phyloP scores from a whole-genome alignment of 1,140 invertebrate genomes.

The Lineus longissimus region DNA sequence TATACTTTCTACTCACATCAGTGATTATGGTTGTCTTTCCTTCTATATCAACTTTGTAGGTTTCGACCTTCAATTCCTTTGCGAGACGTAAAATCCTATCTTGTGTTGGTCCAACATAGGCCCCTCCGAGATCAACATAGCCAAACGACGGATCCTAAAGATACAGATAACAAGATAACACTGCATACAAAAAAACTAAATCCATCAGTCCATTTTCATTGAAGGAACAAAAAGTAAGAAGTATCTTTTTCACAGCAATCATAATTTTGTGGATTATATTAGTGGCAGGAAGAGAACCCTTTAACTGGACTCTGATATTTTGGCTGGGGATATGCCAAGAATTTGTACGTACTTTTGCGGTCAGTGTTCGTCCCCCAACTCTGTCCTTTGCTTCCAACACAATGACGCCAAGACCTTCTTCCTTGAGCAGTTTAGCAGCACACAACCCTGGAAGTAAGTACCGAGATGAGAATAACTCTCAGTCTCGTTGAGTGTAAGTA shows the following conservation, averaged over 20 bases:
- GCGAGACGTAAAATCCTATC: conserved; percentile 35
- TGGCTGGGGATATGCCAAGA: too few relatives aligned
- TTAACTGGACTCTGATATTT: too few relatives aligned
- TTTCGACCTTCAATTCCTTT: conserved; percentile 46
- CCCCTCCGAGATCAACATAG: conserved; percentile 36
- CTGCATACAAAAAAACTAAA: too few relatives aligned
- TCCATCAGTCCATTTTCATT: too few relatives aligned
- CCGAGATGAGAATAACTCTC: too few relatives aligned
- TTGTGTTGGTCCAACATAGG: conserved; percentile 39
- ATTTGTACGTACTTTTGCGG: conserved; percentile 28
- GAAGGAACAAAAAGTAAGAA: too few relatives aligned
- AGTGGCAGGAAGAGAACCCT: too few relatives aligned
- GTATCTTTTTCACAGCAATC: too few relatives aligned
- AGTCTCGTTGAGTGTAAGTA: too few relatives aligned
- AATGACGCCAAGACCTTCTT: conserved; percentile 36
- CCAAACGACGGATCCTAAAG: not conserved
- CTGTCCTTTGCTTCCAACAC: conserved; percentile 49
- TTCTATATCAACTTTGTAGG: conserved; percentile 33
- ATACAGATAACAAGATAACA: too few relatives aligned
- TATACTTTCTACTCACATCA: too few relatives aligned
- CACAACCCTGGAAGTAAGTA: conserved; percentile 29
- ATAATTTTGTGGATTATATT: too few relatives aligned
- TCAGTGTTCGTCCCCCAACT: conserved; percentile 49
- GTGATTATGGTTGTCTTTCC: not conserved
- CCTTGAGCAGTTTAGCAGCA: conserved; percentile 33